Evolutionary conservation across 2,113 vertebrate species (phyloP).

Genomic region (Antigone vipio): DNA sequence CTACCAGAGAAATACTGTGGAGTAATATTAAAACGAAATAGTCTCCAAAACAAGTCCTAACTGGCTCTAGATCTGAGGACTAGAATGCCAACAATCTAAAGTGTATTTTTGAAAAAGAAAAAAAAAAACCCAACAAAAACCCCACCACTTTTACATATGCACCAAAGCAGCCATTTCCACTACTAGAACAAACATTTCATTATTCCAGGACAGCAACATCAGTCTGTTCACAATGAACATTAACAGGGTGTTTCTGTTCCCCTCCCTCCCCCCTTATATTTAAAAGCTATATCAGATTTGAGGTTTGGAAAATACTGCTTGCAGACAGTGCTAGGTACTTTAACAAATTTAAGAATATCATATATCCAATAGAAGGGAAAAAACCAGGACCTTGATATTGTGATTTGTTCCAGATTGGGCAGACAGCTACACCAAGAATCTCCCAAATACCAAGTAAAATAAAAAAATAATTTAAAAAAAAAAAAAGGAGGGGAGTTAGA

Average conservation of each 20-base stretch:
- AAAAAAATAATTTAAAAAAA: background rate
- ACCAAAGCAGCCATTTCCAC: background rate
- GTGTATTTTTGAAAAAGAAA: background rate
- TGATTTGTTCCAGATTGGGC: background rate
- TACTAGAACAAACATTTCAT: background rate
- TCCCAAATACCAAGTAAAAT: background rate
- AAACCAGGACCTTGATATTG: fast-evolving
- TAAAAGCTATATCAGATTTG: background rate
- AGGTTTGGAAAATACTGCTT: background rate
- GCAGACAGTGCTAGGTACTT: background rate
- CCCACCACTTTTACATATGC: background rate
- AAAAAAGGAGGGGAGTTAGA: background rate
- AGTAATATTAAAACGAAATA: background rate
- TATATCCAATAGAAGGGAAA: background rate
- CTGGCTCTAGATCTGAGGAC: background rate
- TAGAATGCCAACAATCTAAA: background rate
- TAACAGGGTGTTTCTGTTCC: background rate
- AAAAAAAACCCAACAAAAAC: no score
- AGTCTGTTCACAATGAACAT: background rate
- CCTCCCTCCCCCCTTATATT: background rate
- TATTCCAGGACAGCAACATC: background rate
- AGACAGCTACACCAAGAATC: background rate
- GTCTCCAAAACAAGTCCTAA: background rate
- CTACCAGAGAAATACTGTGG: background rate
- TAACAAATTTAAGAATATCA: background rate